Percentiles rank a stretch among this genome's conserved stretches.
These are phyloP conservation scores for Brachyhypopomus gauderio DNA, from an alignment of 2,113 vertebrate species.

Conservation along the genomic window DNA sequence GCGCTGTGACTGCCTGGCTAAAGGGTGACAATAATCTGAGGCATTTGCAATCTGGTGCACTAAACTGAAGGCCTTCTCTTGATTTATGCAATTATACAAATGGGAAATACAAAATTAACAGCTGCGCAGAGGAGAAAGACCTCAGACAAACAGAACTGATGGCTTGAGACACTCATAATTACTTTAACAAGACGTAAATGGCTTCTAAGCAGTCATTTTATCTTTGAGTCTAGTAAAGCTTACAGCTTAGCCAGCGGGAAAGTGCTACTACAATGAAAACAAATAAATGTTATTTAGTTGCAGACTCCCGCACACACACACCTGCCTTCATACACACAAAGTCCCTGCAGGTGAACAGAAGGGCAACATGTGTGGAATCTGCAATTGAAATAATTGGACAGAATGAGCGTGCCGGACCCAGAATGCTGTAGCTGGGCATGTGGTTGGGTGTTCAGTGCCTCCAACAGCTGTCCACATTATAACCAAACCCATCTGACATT, in stretches of 20 bases:
- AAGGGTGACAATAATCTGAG: background rate
- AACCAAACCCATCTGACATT: background rate
- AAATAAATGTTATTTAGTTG: background rate
- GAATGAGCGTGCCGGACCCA: background rate
- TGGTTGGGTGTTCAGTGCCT: background rate
- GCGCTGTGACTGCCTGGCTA: background rate
- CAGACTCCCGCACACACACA: background rate
- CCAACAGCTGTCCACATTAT: background rate
- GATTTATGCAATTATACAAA: background rate
- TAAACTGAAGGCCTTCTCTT: background rate
- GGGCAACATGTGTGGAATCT: conserved; percentile 6
- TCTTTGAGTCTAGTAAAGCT: background rate
- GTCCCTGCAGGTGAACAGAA: background rate
- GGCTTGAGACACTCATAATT: background rate
- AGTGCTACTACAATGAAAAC: background rate
- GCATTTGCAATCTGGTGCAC: background rate
- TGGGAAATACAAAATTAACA: background rate
- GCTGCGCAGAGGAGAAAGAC: background rate
- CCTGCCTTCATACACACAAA: background rate
- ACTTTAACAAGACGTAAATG: background rate
- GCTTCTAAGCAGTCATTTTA: background rate
- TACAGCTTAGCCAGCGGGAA: background rate
- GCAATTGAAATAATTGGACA: conserved; percentile 9
- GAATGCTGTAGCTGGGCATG: background rate
- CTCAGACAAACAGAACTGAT: background rate